These are phyloP conservation scores for Halichoeres trimaculatus DNA, from an alignment of 2,113 vertebrate genomes.

Conservation along the genomic window DNA sequence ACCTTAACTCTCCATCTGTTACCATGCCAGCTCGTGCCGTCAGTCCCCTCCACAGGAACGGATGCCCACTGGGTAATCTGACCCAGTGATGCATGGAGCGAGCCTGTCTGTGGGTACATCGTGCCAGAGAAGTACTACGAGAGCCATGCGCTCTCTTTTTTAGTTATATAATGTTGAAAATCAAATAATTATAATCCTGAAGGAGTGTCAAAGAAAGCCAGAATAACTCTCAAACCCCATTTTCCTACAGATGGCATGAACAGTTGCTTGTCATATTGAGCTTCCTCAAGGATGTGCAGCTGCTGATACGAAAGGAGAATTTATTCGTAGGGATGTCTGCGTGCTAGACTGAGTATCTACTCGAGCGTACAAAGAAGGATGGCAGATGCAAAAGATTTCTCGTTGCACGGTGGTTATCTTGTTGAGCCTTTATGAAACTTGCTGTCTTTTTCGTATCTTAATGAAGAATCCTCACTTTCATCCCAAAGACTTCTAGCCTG, in stretches of 20 bases:
- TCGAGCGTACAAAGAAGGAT: slow-evolving; percentile 24
- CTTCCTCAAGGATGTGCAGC: slow-evolving; percentile 68
- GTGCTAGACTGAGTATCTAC: slow-evolving; percentile 22
- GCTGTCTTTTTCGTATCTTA: not conserved
- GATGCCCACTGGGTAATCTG: slow-evolving; percentile 78
- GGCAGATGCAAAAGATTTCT: slow-evolving; percentile 16
- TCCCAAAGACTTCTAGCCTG: not conserved
- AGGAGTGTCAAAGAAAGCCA: slow-evolving; percentile 31
- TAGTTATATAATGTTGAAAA: slow-evolving; percentile 61
- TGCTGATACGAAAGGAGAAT: slow-evolving; percentile 38
- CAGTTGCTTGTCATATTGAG: slow-evolving; percentile 67
- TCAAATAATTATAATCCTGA: not conserved
- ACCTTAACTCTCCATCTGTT: slow-evolving; percentile 79
- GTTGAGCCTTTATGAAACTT: not conserved
- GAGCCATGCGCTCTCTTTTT: slow-evolving; percentile 34
- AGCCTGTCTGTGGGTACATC: slow-evolving; percentile 53
- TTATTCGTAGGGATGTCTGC: slow-evolving; percentile 18
- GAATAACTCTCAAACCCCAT: slow-evolving; percentile 47
- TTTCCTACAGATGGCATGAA: slow-evolving; percentile 70
- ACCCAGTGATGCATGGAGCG: slow-evolving; percentile 75
- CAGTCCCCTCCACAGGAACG: slow-evolving; percentile 56
- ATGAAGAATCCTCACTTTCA: not conserved
- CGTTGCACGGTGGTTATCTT: not conserved
- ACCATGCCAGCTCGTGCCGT: slow-evolving; percentile 55
- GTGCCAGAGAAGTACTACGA: slow-evolving; percentile 67